Evolutionary conservation across 2,113 vertebrate species (phyloP).

Genomic region (Megalops atlanticus): DNA sequence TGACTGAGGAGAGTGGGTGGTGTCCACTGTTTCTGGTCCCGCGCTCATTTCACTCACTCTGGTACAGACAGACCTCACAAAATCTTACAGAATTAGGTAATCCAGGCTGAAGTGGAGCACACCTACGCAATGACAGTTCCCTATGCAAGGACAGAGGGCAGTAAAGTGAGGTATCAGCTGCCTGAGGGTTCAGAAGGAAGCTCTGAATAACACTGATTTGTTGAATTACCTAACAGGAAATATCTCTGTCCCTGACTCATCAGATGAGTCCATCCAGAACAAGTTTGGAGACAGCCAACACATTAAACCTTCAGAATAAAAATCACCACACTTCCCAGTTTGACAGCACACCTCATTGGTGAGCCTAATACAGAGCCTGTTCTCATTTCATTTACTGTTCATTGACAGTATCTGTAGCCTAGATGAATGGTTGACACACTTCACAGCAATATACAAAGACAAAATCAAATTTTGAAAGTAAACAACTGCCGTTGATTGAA

Average conservation of each 20-base stretch:
- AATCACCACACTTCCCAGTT: not conserved
- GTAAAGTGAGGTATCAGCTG: not conserved
- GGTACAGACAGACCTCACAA: too few relatives aligned
- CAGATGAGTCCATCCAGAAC: too few relatives aligned
- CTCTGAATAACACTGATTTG: not conserved
- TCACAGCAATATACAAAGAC: not conserved
- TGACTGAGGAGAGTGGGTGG: too few relatives aligned
- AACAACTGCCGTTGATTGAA: not conserved
- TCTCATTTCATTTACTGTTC: not conserved
- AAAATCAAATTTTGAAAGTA: not conserved
- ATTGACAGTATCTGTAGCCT: not conserved
- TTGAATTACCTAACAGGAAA: not conserved
- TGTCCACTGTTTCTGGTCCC: too few relatives aligned
- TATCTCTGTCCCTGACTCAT: not conserved
- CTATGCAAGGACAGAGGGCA: not conserved
- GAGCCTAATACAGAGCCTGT: not conserved
- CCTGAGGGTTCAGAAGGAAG: not conserved
- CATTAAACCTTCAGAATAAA: not conserved
- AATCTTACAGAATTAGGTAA: too few relatives aligned
- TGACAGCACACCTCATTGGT: not conserved
- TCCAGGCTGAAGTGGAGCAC: not conserved
- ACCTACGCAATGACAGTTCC: not conserved
- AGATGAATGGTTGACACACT: not conserved
- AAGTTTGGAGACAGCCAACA: too few relatives aligned
- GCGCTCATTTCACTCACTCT: not conserved